These are phyloP conservation scores for Chamaea fasciata DNA, from an alignment of 2,113 vertebrate genomes.

Conservation along the genomic window DNA sequence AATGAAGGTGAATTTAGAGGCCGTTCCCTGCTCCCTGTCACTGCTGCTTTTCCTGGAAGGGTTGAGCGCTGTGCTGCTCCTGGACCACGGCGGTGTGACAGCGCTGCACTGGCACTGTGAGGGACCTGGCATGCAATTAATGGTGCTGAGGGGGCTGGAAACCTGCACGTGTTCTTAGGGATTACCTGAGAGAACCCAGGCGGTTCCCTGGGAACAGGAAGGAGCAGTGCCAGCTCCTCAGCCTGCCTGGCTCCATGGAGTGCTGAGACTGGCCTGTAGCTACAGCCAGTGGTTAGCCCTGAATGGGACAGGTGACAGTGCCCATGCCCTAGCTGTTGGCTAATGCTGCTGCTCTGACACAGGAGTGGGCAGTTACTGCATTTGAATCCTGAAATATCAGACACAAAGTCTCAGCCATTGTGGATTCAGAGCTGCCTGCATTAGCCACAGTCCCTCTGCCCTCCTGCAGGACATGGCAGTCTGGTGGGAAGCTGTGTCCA, in stretches of 20 bases:
- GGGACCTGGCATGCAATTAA: rapidly evolving
- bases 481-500: neutral
- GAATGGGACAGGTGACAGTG: neutral
- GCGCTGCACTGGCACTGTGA: too few species aligned
- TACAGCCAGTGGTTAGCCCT: neutral
- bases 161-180: neutral
- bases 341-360: neutral
- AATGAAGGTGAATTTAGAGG: neutral
- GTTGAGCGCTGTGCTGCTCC: neutral
- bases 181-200: neutral
- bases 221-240: neutral
- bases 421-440: neutral
- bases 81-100: too few species aligned
- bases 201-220: neutral
- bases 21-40: neutral
- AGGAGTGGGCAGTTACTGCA: neutral
- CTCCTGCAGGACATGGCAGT: neutral
- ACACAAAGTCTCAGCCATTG: neutral
- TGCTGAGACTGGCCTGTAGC: neutral
- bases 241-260: neutral
- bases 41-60: rapidly evolving
- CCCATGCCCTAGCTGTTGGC: neutral
- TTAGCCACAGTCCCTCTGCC: neutral
- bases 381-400: neutral
- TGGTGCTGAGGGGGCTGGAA: too few species aligned